Percentiles rank a stretch among this genome's conserved stretches.
Conservation (phyloP, 2,888 invertebrate species). For the Eristalis pertinax region DNA sequence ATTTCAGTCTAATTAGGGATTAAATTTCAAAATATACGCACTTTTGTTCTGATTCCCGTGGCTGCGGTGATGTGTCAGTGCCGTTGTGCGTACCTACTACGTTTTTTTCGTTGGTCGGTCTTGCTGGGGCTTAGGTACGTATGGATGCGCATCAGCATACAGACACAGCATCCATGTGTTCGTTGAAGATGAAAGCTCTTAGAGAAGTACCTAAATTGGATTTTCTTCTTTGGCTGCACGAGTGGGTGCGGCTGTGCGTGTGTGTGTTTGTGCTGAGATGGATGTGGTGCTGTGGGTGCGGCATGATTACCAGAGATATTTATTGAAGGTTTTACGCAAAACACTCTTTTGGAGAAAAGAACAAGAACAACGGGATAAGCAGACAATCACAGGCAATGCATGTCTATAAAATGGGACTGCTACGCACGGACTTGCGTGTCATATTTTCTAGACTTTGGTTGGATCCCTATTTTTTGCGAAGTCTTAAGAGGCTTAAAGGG, state of each 20-base stretch:
- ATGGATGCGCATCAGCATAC: constrained; percentile 11
- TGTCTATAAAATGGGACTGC: neutral
- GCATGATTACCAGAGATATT: constrained; percentile 7
- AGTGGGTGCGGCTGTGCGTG: neutral
- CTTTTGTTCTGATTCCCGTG: constrained; percentile 46
- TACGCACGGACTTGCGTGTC: neutral
- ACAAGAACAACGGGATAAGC: constrained; percentile 14
- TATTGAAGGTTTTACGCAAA: constrained; percentile 26
- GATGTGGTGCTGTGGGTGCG: neutral
- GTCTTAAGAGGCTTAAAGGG: neutral
- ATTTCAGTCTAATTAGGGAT: constrained; percentile 68
- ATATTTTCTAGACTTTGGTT: neutral
- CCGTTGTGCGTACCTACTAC: neutral
- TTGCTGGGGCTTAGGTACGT: neutral
- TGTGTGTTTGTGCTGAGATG: neutral
- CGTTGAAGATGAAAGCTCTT: constrained; percentile 54
- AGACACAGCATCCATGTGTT: constrained; percentile 10
- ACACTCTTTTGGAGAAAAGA: constrained; percentile 23
- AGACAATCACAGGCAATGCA: neutral
- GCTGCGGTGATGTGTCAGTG: neutral
- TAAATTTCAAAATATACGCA: constrained; percentile 64
- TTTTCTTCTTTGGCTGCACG: constrained; percentile 49
- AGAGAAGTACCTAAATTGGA: constrained; percentile 47
- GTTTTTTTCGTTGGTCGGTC: neutral
- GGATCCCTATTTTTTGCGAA: neutral